Conservation (phyloP, 2,113 vertebrate species). For the Genyomyrus donnyi region DNA sequence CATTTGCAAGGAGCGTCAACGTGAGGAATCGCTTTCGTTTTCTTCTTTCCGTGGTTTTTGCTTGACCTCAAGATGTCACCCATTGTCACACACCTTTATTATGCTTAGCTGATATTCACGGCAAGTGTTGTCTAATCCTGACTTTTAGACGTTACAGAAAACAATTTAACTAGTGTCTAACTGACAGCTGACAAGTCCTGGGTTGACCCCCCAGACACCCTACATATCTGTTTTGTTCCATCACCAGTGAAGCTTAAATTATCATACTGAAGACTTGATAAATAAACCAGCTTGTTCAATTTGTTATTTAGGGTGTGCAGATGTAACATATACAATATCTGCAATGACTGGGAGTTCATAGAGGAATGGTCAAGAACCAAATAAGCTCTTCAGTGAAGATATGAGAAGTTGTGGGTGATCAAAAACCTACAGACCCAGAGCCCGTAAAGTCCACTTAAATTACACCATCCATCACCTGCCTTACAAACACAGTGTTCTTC, state of each 20-base stretch:
- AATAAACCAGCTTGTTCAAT: background rate
- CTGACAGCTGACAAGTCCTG: background rate
- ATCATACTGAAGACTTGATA: background rate
- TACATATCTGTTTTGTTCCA: background rate
- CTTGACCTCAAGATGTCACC: background rate
- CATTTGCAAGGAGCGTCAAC: slow-evolving; percentile 51
- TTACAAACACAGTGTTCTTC: background rate
- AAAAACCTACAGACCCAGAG: background rate
- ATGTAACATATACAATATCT: background rate
- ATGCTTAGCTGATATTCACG: background rate
- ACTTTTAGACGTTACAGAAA: background rate
- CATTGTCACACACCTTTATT: background rate
- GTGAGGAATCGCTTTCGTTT: slow-evolving; percentile 38
- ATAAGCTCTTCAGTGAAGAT: background rate
- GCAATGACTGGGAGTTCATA: background rate
- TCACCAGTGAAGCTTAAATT: background rate
- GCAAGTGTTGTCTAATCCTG: background rate
- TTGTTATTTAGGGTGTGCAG: background rate
- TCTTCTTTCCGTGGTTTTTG: background rate
- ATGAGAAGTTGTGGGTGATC: background rate
- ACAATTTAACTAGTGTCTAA: background rate
- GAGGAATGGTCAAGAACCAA: background rate
- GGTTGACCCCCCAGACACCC: background rate
- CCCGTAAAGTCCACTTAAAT: background rate
- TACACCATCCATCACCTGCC: background rate